Evolutionary conservation across 2,113 vertebrate genomes (phyloP).

Genomic region (Barbus barbus): DNA sequence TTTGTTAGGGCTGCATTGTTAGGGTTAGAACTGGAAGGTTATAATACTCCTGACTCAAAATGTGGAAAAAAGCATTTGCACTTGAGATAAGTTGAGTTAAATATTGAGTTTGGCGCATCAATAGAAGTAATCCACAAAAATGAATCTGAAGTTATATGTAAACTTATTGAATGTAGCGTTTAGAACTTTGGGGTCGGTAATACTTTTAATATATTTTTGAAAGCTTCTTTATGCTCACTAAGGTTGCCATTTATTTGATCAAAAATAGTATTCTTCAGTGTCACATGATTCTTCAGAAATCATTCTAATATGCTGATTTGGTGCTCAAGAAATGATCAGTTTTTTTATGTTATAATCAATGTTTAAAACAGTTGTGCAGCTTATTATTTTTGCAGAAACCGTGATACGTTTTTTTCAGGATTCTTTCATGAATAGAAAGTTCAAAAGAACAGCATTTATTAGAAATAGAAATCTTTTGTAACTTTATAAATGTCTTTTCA

Average conservation of each 20-base stretch:
- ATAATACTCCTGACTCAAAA: neutral
- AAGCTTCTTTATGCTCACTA: neutral
- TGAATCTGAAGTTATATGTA: neutral
- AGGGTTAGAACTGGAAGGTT: neutral
- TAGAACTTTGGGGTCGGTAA: neutral
- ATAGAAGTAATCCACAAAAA: neutral
- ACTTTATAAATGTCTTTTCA: neutral
- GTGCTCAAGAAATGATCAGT: neutral
- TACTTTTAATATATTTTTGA: neutral
- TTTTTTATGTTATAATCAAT: neutral
- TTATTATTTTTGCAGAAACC: neutral
- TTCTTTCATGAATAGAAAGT: neutral
- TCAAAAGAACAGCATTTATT: neutral
- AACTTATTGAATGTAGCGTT: neutral
- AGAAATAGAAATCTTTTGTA: neutral
- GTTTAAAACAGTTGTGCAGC: neutral
- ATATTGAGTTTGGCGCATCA: neutral
- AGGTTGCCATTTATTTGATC: neutral
- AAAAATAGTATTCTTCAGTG: neutral
- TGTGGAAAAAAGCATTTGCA: neutral
- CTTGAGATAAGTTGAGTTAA: too few relatives aligned
- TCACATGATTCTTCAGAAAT: neutral
- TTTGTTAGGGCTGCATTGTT: neutral
- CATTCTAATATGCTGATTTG: neutral
- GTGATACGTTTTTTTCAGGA: neutral